phyloP scores from a whole-genome alignment of 2,113 vertebrate species.

The Turdus rufiventris region DNA sequence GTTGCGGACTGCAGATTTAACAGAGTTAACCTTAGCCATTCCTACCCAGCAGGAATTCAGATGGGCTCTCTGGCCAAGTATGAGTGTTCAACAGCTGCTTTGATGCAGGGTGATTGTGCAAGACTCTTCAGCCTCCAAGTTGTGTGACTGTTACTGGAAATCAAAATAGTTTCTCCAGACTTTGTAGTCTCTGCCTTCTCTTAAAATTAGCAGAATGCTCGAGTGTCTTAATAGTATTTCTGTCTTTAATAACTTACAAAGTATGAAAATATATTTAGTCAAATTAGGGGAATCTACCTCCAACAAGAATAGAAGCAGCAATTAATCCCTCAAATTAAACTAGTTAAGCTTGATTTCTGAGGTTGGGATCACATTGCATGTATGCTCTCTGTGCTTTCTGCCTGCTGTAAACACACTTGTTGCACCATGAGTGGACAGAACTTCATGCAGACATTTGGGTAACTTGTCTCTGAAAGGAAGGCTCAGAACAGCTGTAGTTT shows the following conservation, averaged over 20 bases:
- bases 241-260: background rate
- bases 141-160: slow-evolving; percentile 1
- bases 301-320: background rate
- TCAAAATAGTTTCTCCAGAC: background rate
- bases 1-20: background rate
- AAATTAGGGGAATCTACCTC: background rate
- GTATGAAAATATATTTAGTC: background rate
- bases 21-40: background rate
- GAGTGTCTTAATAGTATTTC: background rate
- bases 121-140: background rate
- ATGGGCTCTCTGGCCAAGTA: background rate
- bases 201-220: background rate
- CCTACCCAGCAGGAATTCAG: background rate
- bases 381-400: background rate
- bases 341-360: slow-evolving; percentile 36
- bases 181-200: background rate
- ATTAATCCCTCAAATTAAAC: slow-evolving; percentile 38
- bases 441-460: background rate
- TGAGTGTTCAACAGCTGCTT: background rate
- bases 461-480: background rate
- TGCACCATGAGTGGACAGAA: background rate
- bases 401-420: background rate
- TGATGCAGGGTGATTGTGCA: slow-evolving; percentile 6
- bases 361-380: background rate
- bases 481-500: background rate